A percentile compares a stretch with the other conserved stretches of the same genome.
These are phyloP conservation scores for Heterochromis multidens DNA, from an alignment of 2,113 vertebrate species.

Conservation along the genomic window DNA sequence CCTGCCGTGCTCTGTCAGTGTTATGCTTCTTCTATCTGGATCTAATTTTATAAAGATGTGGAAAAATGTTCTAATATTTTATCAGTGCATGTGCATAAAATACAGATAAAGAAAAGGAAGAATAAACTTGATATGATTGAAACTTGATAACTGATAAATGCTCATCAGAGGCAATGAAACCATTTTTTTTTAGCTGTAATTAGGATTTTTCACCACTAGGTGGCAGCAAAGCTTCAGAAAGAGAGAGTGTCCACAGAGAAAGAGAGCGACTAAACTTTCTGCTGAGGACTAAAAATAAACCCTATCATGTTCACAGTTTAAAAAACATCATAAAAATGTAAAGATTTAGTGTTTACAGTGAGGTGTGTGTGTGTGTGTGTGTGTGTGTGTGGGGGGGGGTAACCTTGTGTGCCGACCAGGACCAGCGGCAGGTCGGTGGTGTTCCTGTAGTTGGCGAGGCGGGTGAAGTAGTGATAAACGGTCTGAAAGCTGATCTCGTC, in stretches of 20 bases:
- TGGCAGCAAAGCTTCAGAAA: slow-evolving; percentile 15
- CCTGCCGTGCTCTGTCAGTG: background rate
- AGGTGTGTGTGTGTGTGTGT: background rate
- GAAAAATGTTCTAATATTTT: background rate
- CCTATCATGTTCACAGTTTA: background rate
- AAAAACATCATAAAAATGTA: background rate
- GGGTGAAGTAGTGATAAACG: slow-evolving; percentile 97
- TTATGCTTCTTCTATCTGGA: background rate
- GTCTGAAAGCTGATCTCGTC: slow-evolving; percentile 98
- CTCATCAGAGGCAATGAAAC: background rate
- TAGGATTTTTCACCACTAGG: background rate
- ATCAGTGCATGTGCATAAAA: background rate
- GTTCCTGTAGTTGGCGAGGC: slow-evolving; percentile 91
- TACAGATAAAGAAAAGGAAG: background rate
- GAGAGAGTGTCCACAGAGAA: background rate
- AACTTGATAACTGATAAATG: no score
- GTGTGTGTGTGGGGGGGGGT: background rate
- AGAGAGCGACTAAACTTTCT: background rate
- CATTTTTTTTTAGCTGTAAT: background rate
- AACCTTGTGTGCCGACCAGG: slow-evolving; percentile 96
- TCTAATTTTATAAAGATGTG: background rate
- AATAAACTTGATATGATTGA: no score
- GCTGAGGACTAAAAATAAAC: background rate
- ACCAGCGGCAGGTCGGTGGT: slow-evolving; percentile 90
- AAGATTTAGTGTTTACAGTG: background rate